Evolutionary conservation across 2,113 vertebrate species (phyloP).

Genomic region (Ardeotis arabs): DNA sequence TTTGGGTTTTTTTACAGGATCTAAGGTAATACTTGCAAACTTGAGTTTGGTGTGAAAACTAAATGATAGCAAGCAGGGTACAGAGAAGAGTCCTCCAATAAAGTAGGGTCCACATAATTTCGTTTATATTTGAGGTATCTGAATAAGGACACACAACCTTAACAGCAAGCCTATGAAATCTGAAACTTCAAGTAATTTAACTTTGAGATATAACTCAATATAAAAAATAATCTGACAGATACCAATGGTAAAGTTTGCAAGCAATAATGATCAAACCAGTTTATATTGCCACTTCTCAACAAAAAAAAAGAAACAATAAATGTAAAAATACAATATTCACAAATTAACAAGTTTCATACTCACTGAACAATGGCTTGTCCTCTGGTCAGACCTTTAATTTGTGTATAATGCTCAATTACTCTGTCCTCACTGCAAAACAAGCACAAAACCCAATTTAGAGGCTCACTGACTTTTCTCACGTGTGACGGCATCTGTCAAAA

Average conservation of each 20-base stretch:
- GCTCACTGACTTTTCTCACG: background rate
- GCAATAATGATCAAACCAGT: background rate
- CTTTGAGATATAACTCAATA: background rate
- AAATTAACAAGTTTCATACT: constrained; percentile 73
- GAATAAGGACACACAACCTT: background rate
- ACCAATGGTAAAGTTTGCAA: background rate
- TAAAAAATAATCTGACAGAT: background rate
- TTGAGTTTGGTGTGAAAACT: background rate
- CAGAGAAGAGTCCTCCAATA: background rate
- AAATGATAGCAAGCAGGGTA: background rate
- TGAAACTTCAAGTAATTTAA: background rate
- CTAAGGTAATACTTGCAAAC: background rate
- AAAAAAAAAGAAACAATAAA: background rate
- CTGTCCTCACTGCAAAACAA: constrained; percentile 89
- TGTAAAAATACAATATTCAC: background rate
- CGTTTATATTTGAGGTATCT: background rate
- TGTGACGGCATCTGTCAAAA: background rate
- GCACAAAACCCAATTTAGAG: constrained; percentile 28
- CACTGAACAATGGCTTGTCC: constrained; percentile 96
- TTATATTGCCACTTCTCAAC: background rate
- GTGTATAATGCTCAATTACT: constrained; percentile 91
- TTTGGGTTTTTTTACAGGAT: background rate
- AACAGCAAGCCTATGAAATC: background rate
- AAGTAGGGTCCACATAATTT: background rate
- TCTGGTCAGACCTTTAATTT: constrained; percentile 90